Percentiles rank a stretch among this genome's conserved stretches.
phyloP scores from a whole-genome alignment of 2,888 invertebrate species.

The Pycnomerus fuliginosus region DNA sequence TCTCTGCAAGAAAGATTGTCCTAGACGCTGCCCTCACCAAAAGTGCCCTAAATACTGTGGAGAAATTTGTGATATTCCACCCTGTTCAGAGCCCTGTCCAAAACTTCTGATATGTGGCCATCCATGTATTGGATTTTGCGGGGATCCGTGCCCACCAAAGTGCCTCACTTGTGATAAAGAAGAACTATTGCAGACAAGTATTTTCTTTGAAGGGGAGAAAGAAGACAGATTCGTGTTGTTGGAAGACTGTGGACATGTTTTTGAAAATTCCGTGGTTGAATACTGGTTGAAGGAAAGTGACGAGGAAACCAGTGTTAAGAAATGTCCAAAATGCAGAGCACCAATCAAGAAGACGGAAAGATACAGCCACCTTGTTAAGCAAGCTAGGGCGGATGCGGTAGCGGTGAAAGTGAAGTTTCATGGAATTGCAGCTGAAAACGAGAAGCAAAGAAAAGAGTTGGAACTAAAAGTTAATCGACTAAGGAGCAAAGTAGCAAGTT shows the following conservation, averaged over 20 bases:
- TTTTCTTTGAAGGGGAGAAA: conserved; percentile 38
- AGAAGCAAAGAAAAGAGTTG: no score
- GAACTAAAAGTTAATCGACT: no score
- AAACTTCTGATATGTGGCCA: conserved; percentile 59
- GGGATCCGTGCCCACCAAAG: conserved; percentile 56
- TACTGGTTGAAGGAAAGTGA: conserved; percentile 29
- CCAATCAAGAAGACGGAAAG: conserved; percentile 34
- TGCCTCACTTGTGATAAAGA: conserved; percentile 35
- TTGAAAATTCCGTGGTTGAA: conserved; percentile 36
- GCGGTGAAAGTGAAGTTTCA: conserved; percentile 48
- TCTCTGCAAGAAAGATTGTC: conserved; percentile 44
- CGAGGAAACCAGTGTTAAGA: conserved; percentile 27
- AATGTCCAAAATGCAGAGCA: conserved; percentile 37
- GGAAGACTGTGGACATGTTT: conserved; percentile 37
- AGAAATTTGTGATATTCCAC: conserved; percentile 52
- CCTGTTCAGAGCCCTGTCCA: conserved; percentile 54
- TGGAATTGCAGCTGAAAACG: conserved; percentile 46
- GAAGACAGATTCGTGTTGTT: conserved; percentile 36
- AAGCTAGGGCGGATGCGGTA: conserved; percentile 28
- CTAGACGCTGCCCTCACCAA: conserved; percentile 54
- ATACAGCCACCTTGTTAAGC: conserved; percentile 36
- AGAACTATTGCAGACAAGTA: conserved; percentile 31
- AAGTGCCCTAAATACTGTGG: conserved; percentile 55
- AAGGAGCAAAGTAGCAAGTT: no score
- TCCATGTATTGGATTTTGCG: conserved; percentile 69